Percentiles rank a stretch among this genome's conserved stretches.
Conservation (phyloP, 2,797 vertebrate genomes). For the Urocyon cinereoargenteus region DNA sequence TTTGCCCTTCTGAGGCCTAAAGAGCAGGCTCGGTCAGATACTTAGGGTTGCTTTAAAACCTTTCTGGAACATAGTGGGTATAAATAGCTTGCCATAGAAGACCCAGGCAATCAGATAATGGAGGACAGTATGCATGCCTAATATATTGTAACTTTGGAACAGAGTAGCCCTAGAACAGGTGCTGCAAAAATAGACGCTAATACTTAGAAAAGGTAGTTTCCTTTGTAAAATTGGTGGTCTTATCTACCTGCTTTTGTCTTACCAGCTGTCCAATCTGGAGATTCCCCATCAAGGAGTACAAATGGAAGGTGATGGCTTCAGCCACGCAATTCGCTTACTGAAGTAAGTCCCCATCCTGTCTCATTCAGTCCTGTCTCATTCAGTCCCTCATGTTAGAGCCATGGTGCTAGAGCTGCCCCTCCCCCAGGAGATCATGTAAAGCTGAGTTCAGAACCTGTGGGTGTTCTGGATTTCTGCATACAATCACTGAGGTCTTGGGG, state of each 20-base stretch:
- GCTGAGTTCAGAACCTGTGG: background rate
- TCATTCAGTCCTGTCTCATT: background rate
- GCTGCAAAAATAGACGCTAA: background rate
- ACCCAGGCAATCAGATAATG: background rate
- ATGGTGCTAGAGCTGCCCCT: background rate
- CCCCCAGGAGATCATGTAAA: background rate
- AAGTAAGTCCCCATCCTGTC: slow-evolving; percentile 89
- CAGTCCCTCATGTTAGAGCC: background rate
- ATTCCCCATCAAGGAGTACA: slow-evolving; percentile 99
- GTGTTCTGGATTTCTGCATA: background rate
- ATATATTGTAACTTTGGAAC: slow-evolving; percentile 1
- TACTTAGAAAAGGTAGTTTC: background rate
- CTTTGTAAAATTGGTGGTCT: slow-evolving; percentile 51
- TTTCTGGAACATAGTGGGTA: slow-evolving; percentile 9
- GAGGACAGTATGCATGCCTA: background rate
- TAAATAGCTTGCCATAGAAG: slow-evolving; percentile 31
- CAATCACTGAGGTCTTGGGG: background rate
- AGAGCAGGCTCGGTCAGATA: slow-evolving; percentile 17
- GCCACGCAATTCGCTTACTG: slow-evolving; percentile 96
- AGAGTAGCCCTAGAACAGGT: background rate
- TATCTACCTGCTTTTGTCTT: slow-evolving; percentile 58
- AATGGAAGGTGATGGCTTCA: slow-evolving; percentile 98
- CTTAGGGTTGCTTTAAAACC: slow-evolving; percentile 28
- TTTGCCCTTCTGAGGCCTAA: background rate
- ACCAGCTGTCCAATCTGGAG: slow-evolving; percentile 95